A percentile compares a stretch with the other conserved stretches of the same genome.
phyloP scores from a whole-genome alignment of 2,797 vertebrate species.

The Taenioides sp. region DNA sequence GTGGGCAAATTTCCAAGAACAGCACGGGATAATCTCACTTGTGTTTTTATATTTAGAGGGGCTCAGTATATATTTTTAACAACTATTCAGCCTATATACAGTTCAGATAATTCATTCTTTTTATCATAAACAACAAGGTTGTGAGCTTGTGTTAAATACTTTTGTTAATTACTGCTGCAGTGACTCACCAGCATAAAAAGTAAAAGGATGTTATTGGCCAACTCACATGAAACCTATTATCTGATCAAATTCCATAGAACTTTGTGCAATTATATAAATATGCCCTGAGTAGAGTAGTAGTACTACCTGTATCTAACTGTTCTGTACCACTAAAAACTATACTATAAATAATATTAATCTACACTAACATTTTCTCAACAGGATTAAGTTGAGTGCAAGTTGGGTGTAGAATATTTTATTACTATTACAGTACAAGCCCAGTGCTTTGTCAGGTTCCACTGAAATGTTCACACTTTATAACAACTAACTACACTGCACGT shows the following conservation, averaged over 20 bases:
- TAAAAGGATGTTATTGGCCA: not conserved
- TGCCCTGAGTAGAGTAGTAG: not conserved
- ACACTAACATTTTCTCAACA: too few relatives aligned
- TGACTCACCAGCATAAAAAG: not conserved
- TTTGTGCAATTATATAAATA: not conserved
- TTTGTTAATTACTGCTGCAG: not conserved
- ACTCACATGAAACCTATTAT: not conserved
- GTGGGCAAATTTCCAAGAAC: not conserved
- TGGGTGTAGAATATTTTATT: too few relatives aligned
- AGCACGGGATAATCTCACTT: not conserved
- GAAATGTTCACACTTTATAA: too few relatives aligned
- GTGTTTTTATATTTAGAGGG: not conserved
- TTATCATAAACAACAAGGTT: not conserved
- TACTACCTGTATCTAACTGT: too few relatives aligned
- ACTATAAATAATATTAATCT: too few relatives aligned
- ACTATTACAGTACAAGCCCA: too few relatives aligned
- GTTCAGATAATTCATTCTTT: not conserved
- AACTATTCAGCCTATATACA: not conserved
- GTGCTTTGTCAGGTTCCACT: too few relatives aligned
- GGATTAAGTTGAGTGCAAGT: too few relatives aligned
- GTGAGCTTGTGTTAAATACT: not conserved
- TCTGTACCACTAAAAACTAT: too few relatives aligned
- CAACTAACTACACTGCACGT: too few relatives aligned
- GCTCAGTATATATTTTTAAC: not conserved
- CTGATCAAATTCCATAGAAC: not conserved